phyloP scores from a whole-genome alignment of 2,888 invertebrate species.

The Drosophila mayaguana region DNA sequence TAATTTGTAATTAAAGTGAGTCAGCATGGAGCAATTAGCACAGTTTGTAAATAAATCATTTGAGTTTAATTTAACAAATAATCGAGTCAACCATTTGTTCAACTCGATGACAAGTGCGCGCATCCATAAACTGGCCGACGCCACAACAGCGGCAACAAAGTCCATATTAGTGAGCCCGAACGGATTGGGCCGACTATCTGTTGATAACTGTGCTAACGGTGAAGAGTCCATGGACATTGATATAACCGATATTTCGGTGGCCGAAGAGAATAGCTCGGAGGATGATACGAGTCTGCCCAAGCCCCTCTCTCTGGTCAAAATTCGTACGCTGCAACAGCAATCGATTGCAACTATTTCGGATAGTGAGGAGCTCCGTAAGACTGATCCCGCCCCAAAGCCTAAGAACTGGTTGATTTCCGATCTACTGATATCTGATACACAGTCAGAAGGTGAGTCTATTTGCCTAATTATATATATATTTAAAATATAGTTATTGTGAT shows the following conservation, averaged over 20 bases:
- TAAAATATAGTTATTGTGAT: neutral
- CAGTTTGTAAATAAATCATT: slow-evolving; percentile 96
- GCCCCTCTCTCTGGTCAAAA: slow-evolving; percentile 75
- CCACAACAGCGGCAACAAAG: slow-evolving; percentile 45
- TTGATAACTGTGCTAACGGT: slow-evolving; percentile 74
- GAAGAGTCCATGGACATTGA: slow-evolving; percentile 85
- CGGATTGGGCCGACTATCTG: slow-evolving; percentile 49
- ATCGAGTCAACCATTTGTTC: slow-evolving; percentile 82
- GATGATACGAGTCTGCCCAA: slow-evolving; percentile 54
- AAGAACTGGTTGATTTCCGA: slow-evolving; percentile 84
- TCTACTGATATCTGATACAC: slow-evolving; percentile 69
- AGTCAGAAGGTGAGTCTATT: slow-evolving; percentile 45
- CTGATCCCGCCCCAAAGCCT: slow-evolving; percentile 55
- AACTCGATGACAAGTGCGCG: slow-evolving; percentile 79
- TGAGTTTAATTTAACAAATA: slow-evolving; percentile 87
- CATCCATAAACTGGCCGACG: slow-evolving; percentile 67
- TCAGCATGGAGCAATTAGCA: slow-evolving; percentile 93
- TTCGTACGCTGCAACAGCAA: slow-evolving; percentile 53
- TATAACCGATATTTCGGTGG: slow-evolving; percentile 84
- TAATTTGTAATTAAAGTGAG: slow-evolving; percentile 15
- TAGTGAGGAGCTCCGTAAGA: slow-evolving; percentile 43
- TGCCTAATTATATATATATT: neutral
- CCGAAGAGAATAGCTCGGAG: slow-evolving; percentile 69
- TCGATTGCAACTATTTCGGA: slow-evolving; percentile 36
- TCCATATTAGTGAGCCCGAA: slow-evolving; percentile 52